A percentile compares a stretch with the other conserved stretches of the same genome.
Conservation (phyloP, 37 sponge, comb jelly and placozoan species). For the Haliclona indistincta region DNA sequence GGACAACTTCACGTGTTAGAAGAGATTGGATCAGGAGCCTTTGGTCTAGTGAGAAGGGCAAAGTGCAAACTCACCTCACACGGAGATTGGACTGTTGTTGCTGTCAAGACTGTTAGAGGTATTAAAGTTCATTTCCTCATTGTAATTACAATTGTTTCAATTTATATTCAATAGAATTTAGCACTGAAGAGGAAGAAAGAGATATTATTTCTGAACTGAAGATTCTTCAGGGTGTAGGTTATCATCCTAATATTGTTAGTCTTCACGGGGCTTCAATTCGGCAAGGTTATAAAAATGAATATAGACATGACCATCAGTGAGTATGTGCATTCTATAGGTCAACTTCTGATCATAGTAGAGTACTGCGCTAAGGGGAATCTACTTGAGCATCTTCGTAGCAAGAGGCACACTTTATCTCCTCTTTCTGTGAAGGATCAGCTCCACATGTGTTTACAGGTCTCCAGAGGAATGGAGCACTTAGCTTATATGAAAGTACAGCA, state of each 20-base stretch:
- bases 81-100: constrained; percentile 16
- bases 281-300: constrained; percentile 5
- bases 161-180: background rate
- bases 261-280: constrained; percentile 34
- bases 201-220: constrained; percentile 51
- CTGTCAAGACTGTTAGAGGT: constrained; percentile 64
- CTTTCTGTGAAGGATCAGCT: constrained; percentile 8
- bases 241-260: constrained; percentile 43
- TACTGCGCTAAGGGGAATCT: constrained; percentile 38
- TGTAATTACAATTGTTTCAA: background rate
- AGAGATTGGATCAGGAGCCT: constrained; percentile 51
- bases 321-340: constrained; percentile 14
- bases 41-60: constrained; percentile 55
- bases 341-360: constrained; percentile 38
- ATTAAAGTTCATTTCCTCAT: background rate
- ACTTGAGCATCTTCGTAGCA: constrained; percentile 33
- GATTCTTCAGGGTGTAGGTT: constrained; percentile 40
- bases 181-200: constrained; percentile 22
- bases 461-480: constrained; percentile 47
- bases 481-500: background rate
- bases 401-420: constrained; percentile 10
- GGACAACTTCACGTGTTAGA: background rate
- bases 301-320: background rate
- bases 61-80: background rate
- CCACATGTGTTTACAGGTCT: constrained; percentile 39